Base-by-base conservation (phyloP, 2,113 vertebrate species). In the Dasyprocta punctata region DNA sequence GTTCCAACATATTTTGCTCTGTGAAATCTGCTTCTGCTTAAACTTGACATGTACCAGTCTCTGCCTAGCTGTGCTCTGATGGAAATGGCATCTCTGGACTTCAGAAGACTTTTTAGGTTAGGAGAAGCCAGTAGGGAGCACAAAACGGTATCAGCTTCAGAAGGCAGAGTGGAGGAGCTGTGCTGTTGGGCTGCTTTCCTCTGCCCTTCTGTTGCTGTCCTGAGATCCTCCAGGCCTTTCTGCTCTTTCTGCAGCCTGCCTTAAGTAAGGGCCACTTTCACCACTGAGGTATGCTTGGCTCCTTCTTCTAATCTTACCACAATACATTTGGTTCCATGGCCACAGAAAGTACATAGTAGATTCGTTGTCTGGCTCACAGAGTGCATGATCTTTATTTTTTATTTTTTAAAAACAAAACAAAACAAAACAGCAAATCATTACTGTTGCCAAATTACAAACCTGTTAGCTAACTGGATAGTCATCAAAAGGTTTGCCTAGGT, bases 361-460 rank as follows among this genome's bases (percentile, higher is more conserved):
- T 10, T 49, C 30, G 30, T 16, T 82, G 24, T 92, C 38, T 95
- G 49, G 78, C 80, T 93, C 80, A 86, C 49, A 86, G 2, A 14
- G 12, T 75, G 75, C 14, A 33, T 77, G 38, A 73, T 16, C 26
- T 52, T 38, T 63, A n/a, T 93, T 75, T 61, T 71, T 47, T 38
- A 22, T 54, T 54, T 54, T 54, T 54, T 38, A 0, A 67, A 82
- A 14, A 44, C 49, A 52, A 30, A 8, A 60, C 22, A 77, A 26
- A 54, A 52, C 9, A 54, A 54, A 86, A 61, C 30, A 65, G 56
- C 13, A 73, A 28, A 63, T 65, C 56, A 71, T 77, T 67, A 77
- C 61, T 81, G 19, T 92, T 94, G 12, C 67, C 49, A 95, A 89
- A 88, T 94, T 85, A 60, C 13, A 97, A 65, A 63, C 12, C 22